Evolutionary conservation across 2,113 vertebrate species (phyloP), one percentile per base, ranked within the genome.

Genomic region (Cyrtonyx montezumae): DNA sequence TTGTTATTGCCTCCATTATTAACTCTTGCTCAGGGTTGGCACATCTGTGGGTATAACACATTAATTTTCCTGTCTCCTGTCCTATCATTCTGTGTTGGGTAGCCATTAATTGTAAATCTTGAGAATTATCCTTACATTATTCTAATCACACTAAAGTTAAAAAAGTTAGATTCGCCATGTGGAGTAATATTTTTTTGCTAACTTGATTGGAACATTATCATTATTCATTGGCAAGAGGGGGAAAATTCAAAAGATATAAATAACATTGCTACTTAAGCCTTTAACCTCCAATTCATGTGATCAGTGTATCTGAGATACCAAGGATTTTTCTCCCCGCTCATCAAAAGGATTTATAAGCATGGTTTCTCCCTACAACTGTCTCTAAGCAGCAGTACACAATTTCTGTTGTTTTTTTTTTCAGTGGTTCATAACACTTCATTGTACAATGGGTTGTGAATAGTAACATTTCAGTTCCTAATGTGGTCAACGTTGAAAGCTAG

Each of bases 141-240:
- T 73, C 21, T 22, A 15, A 61, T 69, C 6, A 48, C 8, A 48
- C 3, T 76, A 49, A 34, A 51, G 11, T 76, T 42, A 3, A 76
- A 84, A 76, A 34, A 9, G 3, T 43, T 18, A 13, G 20, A 9
- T 5, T 34, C 56, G 9, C 17, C 19, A 25, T 28, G 12, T 59
- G 19, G 21, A 51, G 75, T 71, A 59, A 63, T 1, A 37, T 17
- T 65, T 88, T 88, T 68, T 34, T 51, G 62, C 48, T 75, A 8
- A 42, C 55, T 79, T 61, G 19, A 4, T 65, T 76, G 23, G 8
- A 68, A 79, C 0, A 0, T 1, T 62, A 28, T 69, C 0, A 0
- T 1, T 66, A 28, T 69, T 70, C 2, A 2, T 11, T 67, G 12
- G 9, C 37, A 70, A 86, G 90, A 75, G 13, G 58, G 6, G 17